These are phyloP conservation scores for Casuarius casuarius DNA, from an alignment of 2,113 vertebrate genomes.

Conservation along the genomic window DNA sequence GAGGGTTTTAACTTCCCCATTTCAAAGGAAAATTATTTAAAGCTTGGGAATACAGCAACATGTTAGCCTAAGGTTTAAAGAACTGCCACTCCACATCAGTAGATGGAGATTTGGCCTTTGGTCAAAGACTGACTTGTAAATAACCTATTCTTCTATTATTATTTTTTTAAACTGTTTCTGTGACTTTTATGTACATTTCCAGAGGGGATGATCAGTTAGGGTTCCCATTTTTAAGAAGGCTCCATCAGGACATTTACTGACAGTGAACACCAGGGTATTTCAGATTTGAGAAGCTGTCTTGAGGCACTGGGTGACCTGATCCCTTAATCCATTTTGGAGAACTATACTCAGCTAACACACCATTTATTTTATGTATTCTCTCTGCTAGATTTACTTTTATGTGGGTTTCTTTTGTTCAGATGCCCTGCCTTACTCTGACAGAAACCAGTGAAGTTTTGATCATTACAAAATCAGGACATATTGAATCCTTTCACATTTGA, in stretches of 20 bases:
- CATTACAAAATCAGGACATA: background rate
- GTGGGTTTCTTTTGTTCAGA: conserved; percentile 39
- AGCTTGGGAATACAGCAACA: conserved; percentile 45
- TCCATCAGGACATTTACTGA: background rate
- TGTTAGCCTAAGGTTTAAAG: conserved; percentile 48
- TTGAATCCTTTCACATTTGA: conserved; percentile 15
- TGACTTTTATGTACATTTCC: conserved; percentile 46
- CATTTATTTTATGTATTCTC: conserved; percentile 51
- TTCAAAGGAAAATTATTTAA: conserved; percentile 68
- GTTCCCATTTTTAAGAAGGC: background rate
- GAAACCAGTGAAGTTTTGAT: conserved; percentile 36
- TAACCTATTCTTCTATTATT: conserved; percentile 51
- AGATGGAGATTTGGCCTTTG: conserved; percentile 45
- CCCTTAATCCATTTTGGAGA: conserved; percentile 36
- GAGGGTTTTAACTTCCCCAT: conserved; percentile 11
- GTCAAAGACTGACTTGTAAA: conserved; percentile 58
- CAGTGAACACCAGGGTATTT: background rate
- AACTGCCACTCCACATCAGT: conserved; percentile 20
- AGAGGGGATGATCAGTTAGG: conserved; percentile 27
- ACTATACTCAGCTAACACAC: background rate
- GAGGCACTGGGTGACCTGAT: background rate
- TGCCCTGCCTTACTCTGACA: conserved; percentile 37
- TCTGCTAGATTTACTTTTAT: conserved; percentile 44
- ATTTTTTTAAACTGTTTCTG: conserved; percentile 60
- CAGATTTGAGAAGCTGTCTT: conserved; percentile 5